Evolutionary conservation across 1,140 invertebrate genomes (phyloP).

Genomic region (Micrasema longulum): DNA sequence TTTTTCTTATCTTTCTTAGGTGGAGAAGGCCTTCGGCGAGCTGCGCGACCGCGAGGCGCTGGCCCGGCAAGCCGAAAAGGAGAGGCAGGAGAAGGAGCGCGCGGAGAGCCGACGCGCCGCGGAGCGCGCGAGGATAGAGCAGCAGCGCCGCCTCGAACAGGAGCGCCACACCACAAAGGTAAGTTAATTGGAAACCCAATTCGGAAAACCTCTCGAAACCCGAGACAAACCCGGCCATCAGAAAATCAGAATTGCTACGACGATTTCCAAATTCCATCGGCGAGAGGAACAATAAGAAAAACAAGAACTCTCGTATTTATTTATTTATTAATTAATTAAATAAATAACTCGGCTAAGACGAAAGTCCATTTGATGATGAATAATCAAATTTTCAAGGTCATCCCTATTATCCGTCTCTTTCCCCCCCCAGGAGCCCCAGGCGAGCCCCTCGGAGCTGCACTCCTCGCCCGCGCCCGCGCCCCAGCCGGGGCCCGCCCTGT

Average conservation of each 20-base stretch:
- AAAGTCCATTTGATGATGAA: too few relatives aligned
- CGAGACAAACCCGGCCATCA: too few relatives aligned
- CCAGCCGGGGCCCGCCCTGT: slow-evolving; percentile 27
- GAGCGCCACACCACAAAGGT: slow-evolving; percentile 48
- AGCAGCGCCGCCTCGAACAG: slow-evolving; percentile 60
- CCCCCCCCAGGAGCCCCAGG: not conserved
- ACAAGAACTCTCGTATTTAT: too few relatives aligned
- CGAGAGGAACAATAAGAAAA: too few relatives aligned
- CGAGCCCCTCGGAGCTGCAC: not conserved
- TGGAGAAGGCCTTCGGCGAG: slow-evolving; percentile 63
- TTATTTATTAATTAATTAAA: too few relatives aligned
- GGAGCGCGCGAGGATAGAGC: slow-evolving; percentile 63
- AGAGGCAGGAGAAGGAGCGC: slow-evolving; percentile 61
- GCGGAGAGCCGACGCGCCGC: slow-evolving; percentile 58
- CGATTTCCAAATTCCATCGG: too few relatives aligned
- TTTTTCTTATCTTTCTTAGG: slow-evolving; percentile 51
- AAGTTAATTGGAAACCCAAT: not conserved
- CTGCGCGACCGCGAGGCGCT: slow-evolving; percentile 61
- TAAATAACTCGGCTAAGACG: too few relatives aligned
- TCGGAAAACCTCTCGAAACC: too few relatives aligned
- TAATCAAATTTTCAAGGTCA: too few relatives aligned
- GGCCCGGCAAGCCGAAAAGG: slow-evolving; percentile 58
- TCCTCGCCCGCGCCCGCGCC: slow-evolving; percentile 4
- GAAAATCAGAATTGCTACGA: too few relatives aligned
- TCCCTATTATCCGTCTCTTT: not conserved